These are phyloP conservation scores for Tauraco erythrolophus DNA, from an alignment of 2,113 vertebrate genomes.

Conservation along the genomic window DNA sequence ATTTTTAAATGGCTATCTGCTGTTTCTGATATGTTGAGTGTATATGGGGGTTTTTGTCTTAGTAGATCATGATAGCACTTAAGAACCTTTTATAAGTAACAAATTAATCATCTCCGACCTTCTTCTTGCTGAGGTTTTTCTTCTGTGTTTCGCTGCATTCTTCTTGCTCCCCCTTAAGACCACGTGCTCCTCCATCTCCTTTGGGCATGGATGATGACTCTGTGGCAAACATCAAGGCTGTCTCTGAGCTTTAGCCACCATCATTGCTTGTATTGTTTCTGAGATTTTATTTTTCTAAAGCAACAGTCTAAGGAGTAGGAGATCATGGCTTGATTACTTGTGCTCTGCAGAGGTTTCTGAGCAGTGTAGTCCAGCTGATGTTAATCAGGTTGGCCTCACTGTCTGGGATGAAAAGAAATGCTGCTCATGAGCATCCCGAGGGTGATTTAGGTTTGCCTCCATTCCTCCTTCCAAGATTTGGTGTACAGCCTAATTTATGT, in stretches of 20 bases:
- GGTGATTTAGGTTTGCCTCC: neutral
- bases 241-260: neutral
- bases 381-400: neutral
- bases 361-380: neutral
- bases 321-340: neutral
- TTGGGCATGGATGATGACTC: neutral
- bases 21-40: accelerated
- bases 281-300: neutral
- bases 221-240: neutral
- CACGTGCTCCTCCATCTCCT: neutral
- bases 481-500: neutral
- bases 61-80: too few relatives aligned
- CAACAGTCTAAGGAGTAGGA: neutral
- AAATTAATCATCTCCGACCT: neutral
- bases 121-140: neutral
- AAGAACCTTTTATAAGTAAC: neutral
- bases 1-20: neutral
- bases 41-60: neutral
- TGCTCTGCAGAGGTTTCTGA: neutral
- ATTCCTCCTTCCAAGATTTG: neutral
- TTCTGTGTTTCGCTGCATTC: neutral
- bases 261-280: neutral
- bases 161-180: neutral
- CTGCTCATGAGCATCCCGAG: neutral
- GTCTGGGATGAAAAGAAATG: neutral